These are phyloP conservation scores for Todiramphus chloris DNA, from an alignment of 2,113 vertebrate genomes.

Conservation along the genomic window DNA sequence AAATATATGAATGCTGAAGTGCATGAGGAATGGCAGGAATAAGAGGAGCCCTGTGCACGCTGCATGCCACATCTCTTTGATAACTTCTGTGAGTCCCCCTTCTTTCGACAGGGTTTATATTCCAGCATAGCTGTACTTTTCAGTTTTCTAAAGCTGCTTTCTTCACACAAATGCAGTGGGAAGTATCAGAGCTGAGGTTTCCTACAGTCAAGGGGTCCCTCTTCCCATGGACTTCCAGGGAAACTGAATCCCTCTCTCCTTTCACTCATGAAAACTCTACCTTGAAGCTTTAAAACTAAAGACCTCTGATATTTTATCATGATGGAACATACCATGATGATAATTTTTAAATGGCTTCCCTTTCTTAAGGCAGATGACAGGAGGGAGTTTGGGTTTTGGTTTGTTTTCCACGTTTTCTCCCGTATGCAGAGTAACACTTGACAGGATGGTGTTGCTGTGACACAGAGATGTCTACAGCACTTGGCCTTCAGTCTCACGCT, in stretches of 20 bases:
- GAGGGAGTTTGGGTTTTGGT: neutral
- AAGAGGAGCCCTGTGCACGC: neutral
- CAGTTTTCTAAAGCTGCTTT: neutral
- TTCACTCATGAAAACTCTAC: neutral
- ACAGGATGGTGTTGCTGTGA: slow-evolving; percentile 49
- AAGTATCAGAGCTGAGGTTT: neutral
- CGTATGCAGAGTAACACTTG: neutral
- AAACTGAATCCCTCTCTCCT: neutral
- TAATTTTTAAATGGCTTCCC: neutral
- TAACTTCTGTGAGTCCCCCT: neutral
- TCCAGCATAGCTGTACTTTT: neutral
- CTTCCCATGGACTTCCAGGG: neutral
- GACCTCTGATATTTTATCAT: neutral
- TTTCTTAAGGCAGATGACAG: neutral
- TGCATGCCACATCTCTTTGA: neutral
- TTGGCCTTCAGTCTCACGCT: slow-evolving; percentile 33
- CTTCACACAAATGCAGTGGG: neutral
- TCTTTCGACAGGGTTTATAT: neutral
- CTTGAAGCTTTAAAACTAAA: neutral
- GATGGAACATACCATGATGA: neutral
- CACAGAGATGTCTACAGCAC: neutral
- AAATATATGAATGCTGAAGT: neutral
- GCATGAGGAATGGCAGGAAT: neutral
- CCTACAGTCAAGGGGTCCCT: neutral
- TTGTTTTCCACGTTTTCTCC: neutral